A percentile compares a stretch with the other conserved stretches of the same genome.
Conservation (phyloP, 1,140 invertebrate species). For the Drosophila malerkotliana region DNA sequence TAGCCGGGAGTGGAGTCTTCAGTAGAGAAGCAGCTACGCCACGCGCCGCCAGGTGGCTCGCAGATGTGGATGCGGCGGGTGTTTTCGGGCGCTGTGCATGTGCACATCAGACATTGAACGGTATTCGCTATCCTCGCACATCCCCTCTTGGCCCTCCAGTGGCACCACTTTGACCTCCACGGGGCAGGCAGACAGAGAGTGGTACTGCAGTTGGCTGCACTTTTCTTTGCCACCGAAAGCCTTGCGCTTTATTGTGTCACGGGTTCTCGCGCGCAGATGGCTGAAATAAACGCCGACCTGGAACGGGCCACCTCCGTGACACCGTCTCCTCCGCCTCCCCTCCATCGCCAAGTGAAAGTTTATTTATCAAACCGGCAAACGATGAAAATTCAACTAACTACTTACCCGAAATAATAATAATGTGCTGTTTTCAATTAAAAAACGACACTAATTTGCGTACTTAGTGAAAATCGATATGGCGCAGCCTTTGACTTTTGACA, state of each 20-base stretch:
- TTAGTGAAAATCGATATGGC: slow-evolving; percentile 73
- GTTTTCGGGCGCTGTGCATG: slow-evolving; percentile 34
- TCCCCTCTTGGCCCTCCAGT: background rate
- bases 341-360: slow-evolving; percentile 43
- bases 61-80: slow-evolving; percentile 67
- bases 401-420: background rate
- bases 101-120: slow-evolving; percentile 44
- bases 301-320: background rate
- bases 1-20: slow-evolving; percentile 36
- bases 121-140: too few species aligned
- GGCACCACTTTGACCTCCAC: slow-evolving; percentile 26
- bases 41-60: slow-evolving; percentile 75
- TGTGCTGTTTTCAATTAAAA: slow-evolving; percentile 50
- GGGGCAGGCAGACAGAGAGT: background rate
- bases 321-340: background rate
- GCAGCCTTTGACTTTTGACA: slow-evolving; percentile 34
- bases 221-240: slow-evolving; percentile 57
- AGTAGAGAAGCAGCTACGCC: slow-evolving; percentile 74
- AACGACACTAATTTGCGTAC: slow-evolving; percentile 48
- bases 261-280: slow-evolving; percentile 57
- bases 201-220: slow-evolving; percentile 54
- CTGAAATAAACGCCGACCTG: slow-evolving; percentile 25
- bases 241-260: slow-evolving; percentile 77
- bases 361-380: slow-evolving; percentile 10
- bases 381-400: background rate